These are phyloP conservation scores for Syrrhaptes paradoxus DNA, from an alignment of 2,113 vertebrate species.

Conservation along the genomic window DNA sequence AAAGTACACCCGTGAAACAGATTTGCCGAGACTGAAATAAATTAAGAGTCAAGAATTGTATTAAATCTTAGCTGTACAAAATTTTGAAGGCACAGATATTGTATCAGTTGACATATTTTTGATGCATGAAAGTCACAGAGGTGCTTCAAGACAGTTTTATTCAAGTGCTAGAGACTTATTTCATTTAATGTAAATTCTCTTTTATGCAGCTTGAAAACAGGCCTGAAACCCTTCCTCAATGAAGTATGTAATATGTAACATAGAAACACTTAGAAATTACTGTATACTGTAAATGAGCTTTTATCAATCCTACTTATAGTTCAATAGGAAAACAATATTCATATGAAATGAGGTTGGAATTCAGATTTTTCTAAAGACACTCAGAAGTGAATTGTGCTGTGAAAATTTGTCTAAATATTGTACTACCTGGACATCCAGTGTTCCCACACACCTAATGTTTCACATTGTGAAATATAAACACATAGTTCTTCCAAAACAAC, in stretches of 20 bases:
- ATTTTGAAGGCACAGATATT: background rate
- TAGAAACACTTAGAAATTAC: background rate
- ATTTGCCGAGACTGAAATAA: background rate
- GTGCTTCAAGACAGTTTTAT: background rate
- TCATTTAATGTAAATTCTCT: background rate
- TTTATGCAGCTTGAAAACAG: background rate
- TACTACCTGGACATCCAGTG: background rate
- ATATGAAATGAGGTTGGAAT: background rate
- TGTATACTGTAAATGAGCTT: background rate
- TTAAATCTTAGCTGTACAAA: background rate
- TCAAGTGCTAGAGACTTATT: background rate
- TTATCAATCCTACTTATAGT: background rate
- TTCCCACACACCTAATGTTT: background rate
- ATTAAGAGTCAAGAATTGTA: background rate
- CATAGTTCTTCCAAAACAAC: background rate
- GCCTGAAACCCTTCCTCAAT: background rate
- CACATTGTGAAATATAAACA: background rate
- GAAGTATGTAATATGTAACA: background rate
- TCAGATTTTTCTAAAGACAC: background rate
- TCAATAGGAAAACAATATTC: background rate
- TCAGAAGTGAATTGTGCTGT: background rate
- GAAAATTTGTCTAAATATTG: background rate
- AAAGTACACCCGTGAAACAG: background rate
- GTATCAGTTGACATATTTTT: background rate
- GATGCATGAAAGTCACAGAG: background rate